Evolutionary conservation across 2,797 vertebrate species (phyloP).

Genomic region (Crocidura indochinensis): DNA sequence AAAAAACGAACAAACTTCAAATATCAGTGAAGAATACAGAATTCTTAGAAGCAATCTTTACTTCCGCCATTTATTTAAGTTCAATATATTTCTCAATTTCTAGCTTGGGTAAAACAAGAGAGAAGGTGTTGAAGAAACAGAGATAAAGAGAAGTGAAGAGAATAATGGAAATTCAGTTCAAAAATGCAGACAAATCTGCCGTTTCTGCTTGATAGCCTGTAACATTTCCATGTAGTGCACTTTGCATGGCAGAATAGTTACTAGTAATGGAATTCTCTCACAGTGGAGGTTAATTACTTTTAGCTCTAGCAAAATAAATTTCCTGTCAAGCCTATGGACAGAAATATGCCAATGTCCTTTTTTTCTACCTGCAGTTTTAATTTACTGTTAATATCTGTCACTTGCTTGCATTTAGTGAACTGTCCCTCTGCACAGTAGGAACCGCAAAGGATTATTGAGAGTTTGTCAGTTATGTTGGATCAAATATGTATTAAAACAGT

Average conservation of each 20-base stretch:
- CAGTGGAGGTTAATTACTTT: constrained; percentile 98
- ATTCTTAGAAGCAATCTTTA: constrained; percentile 88
- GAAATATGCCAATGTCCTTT: constrained; percentile 89
- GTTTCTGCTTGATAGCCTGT: constrained; percentile 97
- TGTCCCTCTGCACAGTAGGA: constrained; percentile 83
- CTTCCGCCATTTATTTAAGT: constrained; percentile 89
- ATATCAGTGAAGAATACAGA: constrained; percentile 87
- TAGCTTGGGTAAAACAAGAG: constrained; percentile 93
- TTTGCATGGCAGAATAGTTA: constrained; percentile 96
- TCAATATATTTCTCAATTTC: constrained; percentile 94
- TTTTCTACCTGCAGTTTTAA: constrained; percentile 93
- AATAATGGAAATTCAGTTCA: constrained; percentile 92
- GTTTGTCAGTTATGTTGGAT: constrained; percentile 60
- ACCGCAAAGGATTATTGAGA: constrained; percentile 72
- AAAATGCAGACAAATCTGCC: constrained; percentile 95
- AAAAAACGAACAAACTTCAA: constrained; percentile 54
- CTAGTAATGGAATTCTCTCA: constrained; percentile 97
- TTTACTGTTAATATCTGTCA: constrained; percentile 92
- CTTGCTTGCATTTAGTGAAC: constrained; percentile 83
- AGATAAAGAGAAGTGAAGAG: constrained; percentile 49
- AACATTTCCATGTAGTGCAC: constrained; percentile 96
- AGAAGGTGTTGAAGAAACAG: constrained; percentile 85
- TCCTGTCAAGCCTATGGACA: constrained; percentile 91
- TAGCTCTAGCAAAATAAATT: constrained; percentile 92
- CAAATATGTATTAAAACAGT: constrained; percentile 66